Conservation (phyloP, 1,140 invertebrate genomes). For the Macrotrachela quadricornifera region DNA sequence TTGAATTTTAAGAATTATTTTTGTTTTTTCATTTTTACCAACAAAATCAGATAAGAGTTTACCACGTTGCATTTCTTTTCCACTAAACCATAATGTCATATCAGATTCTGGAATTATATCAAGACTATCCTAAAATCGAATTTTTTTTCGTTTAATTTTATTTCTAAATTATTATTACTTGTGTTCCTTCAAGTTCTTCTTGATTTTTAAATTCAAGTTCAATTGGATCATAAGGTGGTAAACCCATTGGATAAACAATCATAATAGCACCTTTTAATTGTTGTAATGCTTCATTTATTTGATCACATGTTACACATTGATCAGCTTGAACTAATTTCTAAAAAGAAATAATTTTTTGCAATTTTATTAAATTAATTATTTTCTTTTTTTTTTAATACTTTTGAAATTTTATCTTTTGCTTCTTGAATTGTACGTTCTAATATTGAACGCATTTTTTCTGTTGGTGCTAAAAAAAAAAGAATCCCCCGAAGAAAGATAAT, state of each 20-base stretch:
- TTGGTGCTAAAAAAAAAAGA: conserved; percentile 41
- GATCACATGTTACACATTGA: conserved; percentile 44
- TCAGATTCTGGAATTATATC: conserved; percentile 49
- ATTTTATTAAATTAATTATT: not conserved
- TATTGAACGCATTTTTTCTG: conserved; percentile 53
- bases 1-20: conserved; percentile 43
- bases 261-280: conserved; percentile 59
- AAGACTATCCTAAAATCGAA: conserved; percentile 24
- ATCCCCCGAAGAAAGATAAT: too few relatives aligned
- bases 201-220: conserved; percentile 65
- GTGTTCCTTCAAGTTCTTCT: conserved; percentile 63
- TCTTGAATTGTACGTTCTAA: conserved; percentile 53
- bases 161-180: conserved; percentile 30
- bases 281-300: conserved; percentile 45
- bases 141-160: too few relatives aligned
- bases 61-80: conserved; percentile 52
- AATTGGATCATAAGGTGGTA: conserved; percentile 72
- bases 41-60: conserved; percentile 48
- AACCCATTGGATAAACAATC: conserved; percentile 76
- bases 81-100: conserved; percentile 55
- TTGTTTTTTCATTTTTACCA: conserved; percentile 71
- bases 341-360: conserved; percentile 2
- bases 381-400: conserved; percentile 42
- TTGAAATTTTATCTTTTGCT: conserved; percentile 56
- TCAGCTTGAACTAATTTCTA: conserved; percentile 46